phyloP scores from a whole-genome alignment of 2,113 vertebrate genomes.

The Cepphus grylle region DNA sequence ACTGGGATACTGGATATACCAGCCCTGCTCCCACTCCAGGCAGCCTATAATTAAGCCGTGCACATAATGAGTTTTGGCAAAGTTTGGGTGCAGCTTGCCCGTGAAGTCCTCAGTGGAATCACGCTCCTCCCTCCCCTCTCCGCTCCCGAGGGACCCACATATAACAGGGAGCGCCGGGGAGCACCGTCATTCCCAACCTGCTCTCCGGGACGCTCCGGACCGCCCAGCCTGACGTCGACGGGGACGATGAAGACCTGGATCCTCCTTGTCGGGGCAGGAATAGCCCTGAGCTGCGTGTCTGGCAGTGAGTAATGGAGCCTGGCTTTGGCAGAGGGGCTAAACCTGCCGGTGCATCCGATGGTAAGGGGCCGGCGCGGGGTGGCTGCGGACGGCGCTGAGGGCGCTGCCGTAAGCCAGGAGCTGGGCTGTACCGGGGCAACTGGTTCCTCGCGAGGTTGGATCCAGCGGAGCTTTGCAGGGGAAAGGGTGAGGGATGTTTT shows the following conservation, averaged over 20 bases:
- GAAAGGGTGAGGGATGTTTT: not conserved
- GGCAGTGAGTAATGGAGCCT: conserved; percentile 21
- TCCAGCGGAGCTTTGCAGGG: accelerated
- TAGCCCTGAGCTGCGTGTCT: not conserved
- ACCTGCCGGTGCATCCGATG: accelerated
- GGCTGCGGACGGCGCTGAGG: not conserved
- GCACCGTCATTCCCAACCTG: not conserved
- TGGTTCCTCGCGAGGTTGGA: not conserved
- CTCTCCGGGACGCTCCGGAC: not conserved
- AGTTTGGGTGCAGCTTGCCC: not conserved
- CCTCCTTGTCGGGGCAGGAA: not conserved
- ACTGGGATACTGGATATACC: conserved; percentile 30
- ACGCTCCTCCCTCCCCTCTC: not conserved
- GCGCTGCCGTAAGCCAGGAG: accelerated
- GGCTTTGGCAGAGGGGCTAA: not conserved
- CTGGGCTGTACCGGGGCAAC: not conserved
- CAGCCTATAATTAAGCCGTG: not conserved
- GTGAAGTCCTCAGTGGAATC: not conserved
- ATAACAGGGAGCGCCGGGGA: not conserved
- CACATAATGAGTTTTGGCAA: not conserved
- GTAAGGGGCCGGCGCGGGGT: not conserved
- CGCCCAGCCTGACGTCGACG: accelerated
- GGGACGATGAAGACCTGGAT: not conserved
- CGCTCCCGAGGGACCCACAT: not conserved
- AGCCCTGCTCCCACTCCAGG: not conserved